Percentiles rank a stretch among this genome's conserved stretches.
These are phyloP conservation scores for Cantharis flavilabris DNA, from an alignment of 2,888 invertebrate species.

Conservation along the genomic window DNA sequence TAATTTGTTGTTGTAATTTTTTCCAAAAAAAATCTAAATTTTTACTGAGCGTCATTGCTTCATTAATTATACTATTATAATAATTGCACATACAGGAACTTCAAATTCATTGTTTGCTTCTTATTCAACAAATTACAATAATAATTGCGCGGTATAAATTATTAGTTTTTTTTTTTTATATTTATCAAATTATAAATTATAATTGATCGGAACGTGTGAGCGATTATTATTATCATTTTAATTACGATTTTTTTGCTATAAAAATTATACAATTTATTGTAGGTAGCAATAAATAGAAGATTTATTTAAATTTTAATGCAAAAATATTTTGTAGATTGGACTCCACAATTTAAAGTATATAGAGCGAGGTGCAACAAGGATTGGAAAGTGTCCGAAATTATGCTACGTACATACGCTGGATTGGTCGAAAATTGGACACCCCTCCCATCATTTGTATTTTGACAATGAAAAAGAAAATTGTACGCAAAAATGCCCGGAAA, in stretches of 20 bases:
- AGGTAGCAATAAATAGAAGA: too few relatives aligned
- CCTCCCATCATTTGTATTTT: slow-evolving; percentile 1
- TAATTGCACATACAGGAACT: neutral
- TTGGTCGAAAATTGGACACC: slow-evolving; percentile 61
- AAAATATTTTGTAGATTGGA: slow-evolving; percentile 66
- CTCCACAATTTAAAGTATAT: slow-evolving; percentile 74
- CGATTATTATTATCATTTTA: too few relatives aligned
- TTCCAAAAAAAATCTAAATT: too few relatives aligned
- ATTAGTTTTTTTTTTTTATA: neutral
- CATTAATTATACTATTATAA: neutral
- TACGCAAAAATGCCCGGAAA: slow-evolving; percentile 1
- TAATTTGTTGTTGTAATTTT: too few relatives aligned
- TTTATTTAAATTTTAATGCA: too few relatives aligned
- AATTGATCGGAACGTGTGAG: too few relatives aligned
- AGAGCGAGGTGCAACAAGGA: slow-evolving; percentile 78
- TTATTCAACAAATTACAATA: neutral
- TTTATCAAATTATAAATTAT: neutral
- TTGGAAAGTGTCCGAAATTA: slow-evolving; percentile 75
- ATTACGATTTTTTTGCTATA: too few relatives aligned
- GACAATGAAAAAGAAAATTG: slow-evolving; percentile 6
- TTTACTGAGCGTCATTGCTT: neutral
- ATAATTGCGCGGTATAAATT: neutral
- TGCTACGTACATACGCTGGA: slow-evolving; percentile 76
- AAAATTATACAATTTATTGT: too few relatives aligned
- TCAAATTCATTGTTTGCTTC: neutral